These are phyloP conservation scores for Lepidocyrtoides sp. DNA, from an alignment of 2,888 invertebrate species.

Conservation along the genomic window DNA sequence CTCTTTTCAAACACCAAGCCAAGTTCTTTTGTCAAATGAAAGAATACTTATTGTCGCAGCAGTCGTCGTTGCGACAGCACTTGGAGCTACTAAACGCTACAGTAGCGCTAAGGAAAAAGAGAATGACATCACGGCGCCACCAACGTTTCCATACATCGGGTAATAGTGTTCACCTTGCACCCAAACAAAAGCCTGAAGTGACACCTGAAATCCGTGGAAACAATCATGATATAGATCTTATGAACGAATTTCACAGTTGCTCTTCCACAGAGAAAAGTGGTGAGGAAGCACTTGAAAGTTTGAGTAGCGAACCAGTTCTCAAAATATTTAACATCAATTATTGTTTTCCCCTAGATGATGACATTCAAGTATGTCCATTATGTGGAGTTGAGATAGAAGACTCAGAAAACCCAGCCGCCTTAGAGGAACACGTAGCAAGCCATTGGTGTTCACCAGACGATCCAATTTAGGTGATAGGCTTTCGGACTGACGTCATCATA, in stretches of 20 bases:
- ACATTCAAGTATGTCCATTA: constrained; percentile 85
- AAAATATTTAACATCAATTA: no score
- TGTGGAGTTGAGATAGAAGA: constrained; percentile 85
- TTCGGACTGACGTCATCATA: constrained; percentile 24
- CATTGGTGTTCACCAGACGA: constrained; percentile 84
- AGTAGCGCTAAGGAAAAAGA: constrained; percentile 81
- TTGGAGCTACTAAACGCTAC: constrained; percentile 83
- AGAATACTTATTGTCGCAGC: constrained; percentile 83
- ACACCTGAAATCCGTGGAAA: constrained; percentile 64
- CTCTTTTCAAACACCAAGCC: constrained; percentile 84
- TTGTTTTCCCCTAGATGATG: constrained; percentile 80
- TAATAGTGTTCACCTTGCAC: constrained; percentile 74
- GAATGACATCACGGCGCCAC: constrained; percentile 54
- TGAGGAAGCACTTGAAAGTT: constrained; percentile 1
- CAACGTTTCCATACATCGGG: constrained; percentile 66
- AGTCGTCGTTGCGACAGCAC: constrained; percentile 83
- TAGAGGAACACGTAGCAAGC: constrained; percentile 85
- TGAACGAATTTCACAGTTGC: constrained; percentile 81
- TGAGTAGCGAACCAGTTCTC: no score
- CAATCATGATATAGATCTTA: constrained; percentile 76
- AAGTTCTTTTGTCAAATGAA: constrained; percentile 84
- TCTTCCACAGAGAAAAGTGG: constrained; percentile 82
- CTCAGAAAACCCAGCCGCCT: constrained; percentile 83
- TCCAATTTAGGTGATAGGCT: constrained; percentile 68
- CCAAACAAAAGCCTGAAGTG: constrained; percentile 70